Conservation (phyloP, 2,888 invertebrate species). For the Notodonta dromedarius region DNA sequence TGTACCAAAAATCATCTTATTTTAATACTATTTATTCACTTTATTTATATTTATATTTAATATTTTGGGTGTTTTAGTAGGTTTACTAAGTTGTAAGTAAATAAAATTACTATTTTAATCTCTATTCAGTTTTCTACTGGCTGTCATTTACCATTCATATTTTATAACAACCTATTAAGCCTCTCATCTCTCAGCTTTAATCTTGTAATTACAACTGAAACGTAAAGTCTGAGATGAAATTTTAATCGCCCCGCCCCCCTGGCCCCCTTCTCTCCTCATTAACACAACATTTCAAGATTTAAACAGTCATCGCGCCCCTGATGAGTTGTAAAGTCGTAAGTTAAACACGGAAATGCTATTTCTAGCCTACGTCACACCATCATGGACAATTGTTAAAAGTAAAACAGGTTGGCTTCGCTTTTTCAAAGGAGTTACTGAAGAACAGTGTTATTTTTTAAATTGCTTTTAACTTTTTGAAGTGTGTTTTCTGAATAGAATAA, state of each 20-base stretch:
- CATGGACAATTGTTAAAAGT: too few relatives aligned
- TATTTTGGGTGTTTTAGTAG: too few relatives aligned
- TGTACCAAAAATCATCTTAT: too few relatives aligned
- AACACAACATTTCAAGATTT: conserved; percentile 52
- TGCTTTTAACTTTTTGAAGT: too few relatives aligned
- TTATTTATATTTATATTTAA: too few relatives aligned
- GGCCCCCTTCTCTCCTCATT: conserved; percentile 41
- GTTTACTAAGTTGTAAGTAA: too few relatives aligned
- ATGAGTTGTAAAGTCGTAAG: conserved; percentile 64
- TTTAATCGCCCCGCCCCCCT: conserved; percentile 43
- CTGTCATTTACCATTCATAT: not conserved
- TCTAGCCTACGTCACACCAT: conserved; percentile 21
- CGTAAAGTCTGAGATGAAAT: conserved; percentile 49
- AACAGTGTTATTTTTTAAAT: too few relatives aligned
- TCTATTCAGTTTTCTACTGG: not conserved
- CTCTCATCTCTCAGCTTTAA: conserved; percentile 36
- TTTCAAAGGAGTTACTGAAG: too few relatives aligned
- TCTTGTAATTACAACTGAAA: conserved; percentile 53
- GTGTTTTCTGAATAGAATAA: too few relatives aligned
- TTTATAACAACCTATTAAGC: conserved; percentile 9
- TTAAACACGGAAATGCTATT: conserved; percentile 30
- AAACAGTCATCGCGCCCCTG: conserved; percentile 47
- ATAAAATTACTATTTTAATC: too few relatives aligned
- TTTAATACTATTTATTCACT: too few relatives aligned
- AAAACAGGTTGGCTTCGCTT: too few relatives aligned